Conservation (phyloP, 2,888 invertebrate species). For the Pseudanteris insignis region DNA sequence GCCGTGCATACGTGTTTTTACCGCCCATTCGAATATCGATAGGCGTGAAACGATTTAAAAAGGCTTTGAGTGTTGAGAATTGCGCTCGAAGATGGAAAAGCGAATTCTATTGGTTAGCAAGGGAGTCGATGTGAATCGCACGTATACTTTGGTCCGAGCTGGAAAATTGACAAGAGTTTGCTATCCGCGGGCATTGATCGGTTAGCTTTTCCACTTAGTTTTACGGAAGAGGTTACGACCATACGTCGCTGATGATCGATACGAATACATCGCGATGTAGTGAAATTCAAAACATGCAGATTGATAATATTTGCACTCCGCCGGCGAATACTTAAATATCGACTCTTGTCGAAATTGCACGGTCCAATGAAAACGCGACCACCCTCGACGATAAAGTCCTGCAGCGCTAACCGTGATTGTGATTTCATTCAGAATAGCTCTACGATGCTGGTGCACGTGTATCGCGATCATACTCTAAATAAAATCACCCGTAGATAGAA, state of each 20-base stretch:
- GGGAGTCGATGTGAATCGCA: too few relatives aligned
- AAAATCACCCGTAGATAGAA: too few relatives aligned
- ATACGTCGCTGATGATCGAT: constrained; percentile 12
- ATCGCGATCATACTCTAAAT: too few relatives aligned
- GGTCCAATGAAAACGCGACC: constrained; percentile 38
- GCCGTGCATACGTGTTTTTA: constrained; percentile 32
- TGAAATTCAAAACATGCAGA: constrained; percentile 6
- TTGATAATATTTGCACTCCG: constrained; percentile 4
- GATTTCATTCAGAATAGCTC: constrained; percentile 24
- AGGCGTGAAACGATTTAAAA: constrained; percentile 38
- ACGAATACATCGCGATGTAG: constrained; percentile 5
- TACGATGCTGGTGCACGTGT: too few relatives aligned
- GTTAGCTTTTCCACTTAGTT: too few relatives aligned
- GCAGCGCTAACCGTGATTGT: constrained; percentile 24
- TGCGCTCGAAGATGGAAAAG: too few relatives aligned
- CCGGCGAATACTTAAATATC: constrained; percentile 7
- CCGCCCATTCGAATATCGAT: constrained; percentile 41
- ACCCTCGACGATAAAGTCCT: constrained; percentile 38
- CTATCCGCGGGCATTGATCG: too few relatives aligned
- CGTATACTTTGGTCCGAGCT: too few relatives aligned
- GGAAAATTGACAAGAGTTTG: too few relatives aligned
- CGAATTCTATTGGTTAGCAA: too few relatives aligned
- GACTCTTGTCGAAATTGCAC: constrained; percentile 28
- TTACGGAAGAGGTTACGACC: too few relatives aligned
- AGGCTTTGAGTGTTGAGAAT: too few relatives aligned